Evolutionary conservation across 2,797 vertebrate species (phyloP).

Genomic region (Aphelocoma californica): DNA sequence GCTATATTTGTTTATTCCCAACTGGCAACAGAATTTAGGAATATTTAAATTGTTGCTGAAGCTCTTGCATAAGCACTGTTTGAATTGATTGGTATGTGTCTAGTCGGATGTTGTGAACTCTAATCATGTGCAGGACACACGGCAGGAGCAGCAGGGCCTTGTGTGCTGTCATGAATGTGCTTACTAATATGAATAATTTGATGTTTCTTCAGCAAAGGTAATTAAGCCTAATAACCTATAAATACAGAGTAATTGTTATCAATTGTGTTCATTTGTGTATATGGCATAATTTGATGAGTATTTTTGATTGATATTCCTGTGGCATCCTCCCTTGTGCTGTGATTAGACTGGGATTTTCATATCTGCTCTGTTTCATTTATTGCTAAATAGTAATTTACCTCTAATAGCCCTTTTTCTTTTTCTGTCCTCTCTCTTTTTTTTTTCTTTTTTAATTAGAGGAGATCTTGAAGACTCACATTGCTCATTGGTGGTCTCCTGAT

Average conservation of each 20-base stretch:
- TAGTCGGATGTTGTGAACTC: neutral
- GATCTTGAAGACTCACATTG: slow-evolving; percentile 89
- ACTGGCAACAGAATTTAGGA: neutral
- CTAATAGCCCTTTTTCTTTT: neutral
- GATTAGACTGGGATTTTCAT: slow-evolving; percentile 9
- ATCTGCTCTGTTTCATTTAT: neutral
- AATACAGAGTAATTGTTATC: slow-evolving; percentile 35
- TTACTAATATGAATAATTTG: neutral
- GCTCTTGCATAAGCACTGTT: neutral
- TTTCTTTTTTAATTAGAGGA: slow-evolving; percentile 82
- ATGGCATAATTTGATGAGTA: neutral
- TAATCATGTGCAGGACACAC: neutral
- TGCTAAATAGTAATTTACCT: neutral
- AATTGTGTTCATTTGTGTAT: slow-evolving; percentile 28
- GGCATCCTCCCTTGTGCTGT: neutral
- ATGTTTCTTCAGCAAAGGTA: slow-evolving; percentile 18
- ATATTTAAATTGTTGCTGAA: neutral
- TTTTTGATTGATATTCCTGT: slow-evolving; percentile 42
- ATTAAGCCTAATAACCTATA: slow-evolving; percentile 38
- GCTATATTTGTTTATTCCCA: neutral
- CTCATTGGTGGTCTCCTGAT: slow-evolving; percentile 98
- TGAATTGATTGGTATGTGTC: neutral
- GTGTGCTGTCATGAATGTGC: neutral
- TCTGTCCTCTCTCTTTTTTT: neutral
- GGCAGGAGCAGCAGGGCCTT: neutral